Base-by-base conservation (phyloP, 2,888 invertebrate species). In the Microchrysa polita region DNA sequence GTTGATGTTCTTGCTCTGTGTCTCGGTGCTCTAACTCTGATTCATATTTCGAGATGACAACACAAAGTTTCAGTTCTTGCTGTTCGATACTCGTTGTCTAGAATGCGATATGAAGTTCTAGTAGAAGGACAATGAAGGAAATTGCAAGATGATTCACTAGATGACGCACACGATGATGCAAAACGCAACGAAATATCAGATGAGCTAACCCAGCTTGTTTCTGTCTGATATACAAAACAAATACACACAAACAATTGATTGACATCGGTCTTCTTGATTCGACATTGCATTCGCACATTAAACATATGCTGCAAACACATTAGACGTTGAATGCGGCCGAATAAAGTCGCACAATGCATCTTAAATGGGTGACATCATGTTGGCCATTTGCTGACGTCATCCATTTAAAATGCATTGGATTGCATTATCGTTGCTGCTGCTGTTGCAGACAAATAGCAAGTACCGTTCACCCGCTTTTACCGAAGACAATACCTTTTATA, bases 81-180 rank as follows among this genome's bases (percentile, higher is more conserved):
- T 71, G 57, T 48, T 48, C 44, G 27, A 48, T 22, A 48, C 20
- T n/a, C n/a, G n/a, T n/a, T n/a, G 22, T 65, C 14, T 2, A 12
- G 9, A 12, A 20, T 14, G 44, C 23, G 48, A 65, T 48, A 22
- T 57, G 72, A 59, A 72, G 72, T 72, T 72, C 72, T 57, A 72
- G 72, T 48, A 72, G 72, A n/a, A 72, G 44, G 16, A n/a, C 27
- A 40, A 10, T 22, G 20, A 4, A 48, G 23, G 44, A 65, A n/a
- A 5, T 44, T 65, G 65, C 42, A 48, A 42, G 65, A 65, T 48
- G 44, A 1, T 48, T 61, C 48, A 7, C 67, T 12, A 69, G 69
- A 69, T 69, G 69, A 40, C 40, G 10, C 44, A 65, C 10, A 48
- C 42, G 22, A 48, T 48, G 65, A 22, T 42, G 65, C 12, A 48